A percentile compares a stretch with the other conserved stretches of the same genome.
phyloP scores from a whole-genome alignment of 2,797 vertebrate species.

The Falco cherrug region DNA sequence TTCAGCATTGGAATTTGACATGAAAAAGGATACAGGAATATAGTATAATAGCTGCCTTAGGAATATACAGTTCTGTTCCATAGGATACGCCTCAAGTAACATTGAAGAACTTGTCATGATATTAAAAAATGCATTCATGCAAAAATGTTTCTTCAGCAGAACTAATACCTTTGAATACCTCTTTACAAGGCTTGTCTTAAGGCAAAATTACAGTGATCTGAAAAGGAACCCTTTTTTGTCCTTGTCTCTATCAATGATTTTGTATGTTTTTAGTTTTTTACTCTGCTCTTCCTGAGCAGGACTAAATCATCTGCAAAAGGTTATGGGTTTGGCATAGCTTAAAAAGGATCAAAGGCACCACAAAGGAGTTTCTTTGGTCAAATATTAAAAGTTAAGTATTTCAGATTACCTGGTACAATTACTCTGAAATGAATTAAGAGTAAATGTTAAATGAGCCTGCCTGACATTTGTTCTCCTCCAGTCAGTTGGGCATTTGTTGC shows the following conservation, averaged over 20 bases:
- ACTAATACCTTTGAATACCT: background rate
- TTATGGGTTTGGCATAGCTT: constrained; percentile 28
- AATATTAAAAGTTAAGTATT: constrained; percentile 45
- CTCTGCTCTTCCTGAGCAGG: background rate
- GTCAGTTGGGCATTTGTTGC: constrained; percentile 7
- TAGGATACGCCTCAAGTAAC: background rate
- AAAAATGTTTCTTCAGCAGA: background rate
- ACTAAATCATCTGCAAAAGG: background rate
- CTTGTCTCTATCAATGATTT: background rate
- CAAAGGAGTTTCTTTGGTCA: constrained; percentile 29
- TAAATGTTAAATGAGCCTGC: constrained; percentile 35
- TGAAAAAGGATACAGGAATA: background rate
- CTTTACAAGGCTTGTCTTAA: background rate
- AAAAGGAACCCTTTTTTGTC: background rate
- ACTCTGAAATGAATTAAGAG: constrained; percentile 73
- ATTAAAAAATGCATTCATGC: background rate
- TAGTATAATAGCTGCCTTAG: background rate
- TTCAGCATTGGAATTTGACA: background rate
- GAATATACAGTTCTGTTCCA: background rate
- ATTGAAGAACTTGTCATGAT: background rate
- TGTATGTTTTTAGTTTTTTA: background rate
- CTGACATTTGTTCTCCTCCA: background rate
- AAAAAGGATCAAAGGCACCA: constrained; percentile 18
- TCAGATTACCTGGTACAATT: constrained; percentile 53
- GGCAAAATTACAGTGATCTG: background rate